Evolutionary conservation across 2,797 vertebrate genomes (phyloP).

Genomic region (Paramormyrops hopkinsi): DNA sequence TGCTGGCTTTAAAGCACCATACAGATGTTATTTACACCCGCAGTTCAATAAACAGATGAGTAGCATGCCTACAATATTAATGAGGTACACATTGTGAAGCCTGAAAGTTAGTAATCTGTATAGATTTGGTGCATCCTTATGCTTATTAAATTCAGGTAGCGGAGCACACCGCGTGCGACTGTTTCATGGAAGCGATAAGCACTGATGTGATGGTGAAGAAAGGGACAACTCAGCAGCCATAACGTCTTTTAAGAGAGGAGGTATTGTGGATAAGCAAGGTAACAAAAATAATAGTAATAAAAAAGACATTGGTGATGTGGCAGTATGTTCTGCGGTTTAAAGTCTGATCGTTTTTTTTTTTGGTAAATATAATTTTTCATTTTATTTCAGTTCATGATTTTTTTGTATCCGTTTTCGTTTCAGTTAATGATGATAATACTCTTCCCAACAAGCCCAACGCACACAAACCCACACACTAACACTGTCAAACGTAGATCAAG

Average conservation of each 20-base stretch:
- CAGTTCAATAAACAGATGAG: neutral
- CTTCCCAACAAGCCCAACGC: neutral
- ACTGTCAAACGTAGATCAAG: neutral
- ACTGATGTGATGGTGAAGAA: neutral
- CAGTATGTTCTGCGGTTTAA: neutral
- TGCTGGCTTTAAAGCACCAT: neutral
- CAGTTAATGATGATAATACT: neutral
- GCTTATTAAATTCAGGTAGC: neutral
- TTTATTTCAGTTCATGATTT: neutral
- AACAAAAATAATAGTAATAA: neutral
- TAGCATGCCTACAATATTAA: neutral
- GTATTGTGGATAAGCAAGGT: neutral
- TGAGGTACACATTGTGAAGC: neutral
- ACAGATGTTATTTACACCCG: neutral
- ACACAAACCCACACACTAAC: neutral
- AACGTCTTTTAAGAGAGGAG: neutral
- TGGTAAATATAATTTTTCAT: neutral
- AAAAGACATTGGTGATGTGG: neutral
- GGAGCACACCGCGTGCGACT: neutral
- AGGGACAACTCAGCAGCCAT: neutral
- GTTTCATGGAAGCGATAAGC: neutral
- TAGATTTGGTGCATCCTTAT: neutral
- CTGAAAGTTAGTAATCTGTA: neutral
- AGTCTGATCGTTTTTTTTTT: neutral
- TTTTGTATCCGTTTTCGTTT: neutral